These are phyloP conservation scores for Syngnathus rostellatus DNA, from an alignment of 2,797 vertebrate species.

Conservation along the genomic window DNA sequence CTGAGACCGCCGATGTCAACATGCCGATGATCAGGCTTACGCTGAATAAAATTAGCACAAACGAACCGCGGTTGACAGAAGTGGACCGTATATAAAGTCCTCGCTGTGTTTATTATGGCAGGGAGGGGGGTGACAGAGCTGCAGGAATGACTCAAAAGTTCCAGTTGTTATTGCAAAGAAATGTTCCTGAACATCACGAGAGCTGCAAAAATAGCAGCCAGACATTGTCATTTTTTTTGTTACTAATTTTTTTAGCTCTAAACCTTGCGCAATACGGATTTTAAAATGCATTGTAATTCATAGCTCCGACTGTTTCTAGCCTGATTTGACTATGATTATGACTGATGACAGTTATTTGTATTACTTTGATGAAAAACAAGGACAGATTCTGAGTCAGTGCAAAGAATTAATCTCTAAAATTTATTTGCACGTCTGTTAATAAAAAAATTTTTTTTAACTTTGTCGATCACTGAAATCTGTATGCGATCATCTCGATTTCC, in stretches of 20 bases:
- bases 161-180: not conserved
- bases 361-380: too few relatives aligned
- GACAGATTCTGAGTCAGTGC: too few relatives aligned
- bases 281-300: too few relatives aligned
- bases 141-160: slow-evolving; percentile 17
- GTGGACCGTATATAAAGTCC: slow-evolving; percentile 22
- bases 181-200: slow-evolving; percentile 30
- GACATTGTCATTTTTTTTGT: not conserved
- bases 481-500: not conserved
- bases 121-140: not conserved
- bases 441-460: too few relatives aligned
- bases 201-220: slow-evolving; percentile 22
- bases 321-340: too few relatives aligned
- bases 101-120: slow-evolving; percentile 5
- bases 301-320: too few relatives aligned
- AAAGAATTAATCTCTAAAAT: too few relatives aligned
- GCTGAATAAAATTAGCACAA: slow-evolving; percentile 22
- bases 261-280: too few relatives aligned
- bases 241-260: too few relatives aligned
- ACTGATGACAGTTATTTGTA: too few relatives aligned
- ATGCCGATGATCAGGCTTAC: slow-evolving; percentile 9
- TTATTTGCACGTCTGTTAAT: too few relatives aligned
- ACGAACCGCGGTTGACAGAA: slow-evolving; percentile 35
- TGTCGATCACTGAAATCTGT: not conserved
- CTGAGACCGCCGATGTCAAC: slow-evolving; percentile 25